Evolutionary conservation across 1,140 invertebrate genomes (phyloP).

Genomic region (Parapsyche elsis): DNA sequence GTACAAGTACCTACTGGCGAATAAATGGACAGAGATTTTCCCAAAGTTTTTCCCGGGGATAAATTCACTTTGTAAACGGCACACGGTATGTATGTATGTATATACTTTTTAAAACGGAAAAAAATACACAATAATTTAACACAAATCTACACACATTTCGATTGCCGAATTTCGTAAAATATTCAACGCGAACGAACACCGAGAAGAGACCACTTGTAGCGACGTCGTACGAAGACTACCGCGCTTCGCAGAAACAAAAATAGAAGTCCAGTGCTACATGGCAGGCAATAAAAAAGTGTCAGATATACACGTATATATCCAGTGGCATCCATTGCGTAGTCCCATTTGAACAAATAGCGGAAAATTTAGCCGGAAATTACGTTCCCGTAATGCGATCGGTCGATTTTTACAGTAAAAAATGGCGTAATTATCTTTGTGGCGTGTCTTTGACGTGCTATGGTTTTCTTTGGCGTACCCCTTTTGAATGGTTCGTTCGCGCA

Average conservation of each 20-base stretch:
- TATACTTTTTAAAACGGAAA: background rate
- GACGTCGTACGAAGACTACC: slow-evolving; percentile 23
- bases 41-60: slow-evolving; percentile 9
- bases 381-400: too few species aligned
- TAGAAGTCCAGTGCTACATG: slow-evolving; percentile 38
- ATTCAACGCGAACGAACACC: background rate
- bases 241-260: slow-evolving; percentile 41
- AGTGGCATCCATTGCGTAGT: background rate
- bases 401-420: too few species aligned
- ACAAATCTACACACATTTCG: too few species aligned
- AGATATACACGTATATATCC: slow-evolving; percentile 17
- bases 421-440: too few species aligned
- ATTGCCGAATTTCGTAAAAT: background rate
- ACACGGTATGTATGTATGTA: background rate
- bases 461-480: too few species aligned
- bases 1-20: background rate
- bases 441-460: too few species aligned
- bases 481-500: too few species aligned
- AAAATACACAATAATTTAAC: background rate
- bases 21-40: slow-evolving; percentile 11
- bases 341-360: background rate
- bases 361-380: background rate
- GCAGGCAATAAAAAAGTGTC: slow-evolving; percentile 33
- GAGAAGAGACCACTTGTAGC: slow-evolving; percentile 33
- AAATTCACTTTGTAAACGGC: slow-evolving; percentile 17